Evolutionary conservation across 2,888 invertebrate genomes (phyloP), one percentile per base, ranked within the genome.

Genomic region (Temnothorax ravouxi): DNA sequence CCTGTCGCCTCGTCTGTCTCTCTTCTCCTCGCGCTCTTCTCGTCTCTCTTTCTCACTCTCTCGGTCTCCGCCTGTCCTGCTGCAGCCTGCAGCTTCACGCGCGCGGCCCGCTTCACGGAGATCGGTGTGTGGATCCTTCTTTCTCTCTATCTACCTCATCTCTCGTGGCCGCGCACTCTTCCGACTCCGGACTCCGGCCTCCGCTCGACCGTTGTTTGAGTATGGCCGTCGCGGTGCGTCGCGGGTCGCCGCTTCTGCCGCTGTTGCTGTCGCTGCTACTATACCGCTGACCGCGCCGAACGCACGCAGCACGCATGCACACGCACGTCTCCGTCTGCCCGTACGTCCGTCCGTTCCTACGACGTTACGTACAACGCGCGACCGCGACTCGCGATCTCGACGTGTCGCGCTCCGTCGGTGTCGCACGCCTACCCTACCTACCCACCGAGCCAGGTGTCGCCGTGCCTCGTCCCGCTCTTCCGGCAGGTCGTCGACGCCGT

Each of bases 131-230:
- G 44, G 5, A 0, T 50, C 61, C 61, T 44, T 21, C 64, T 79
- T 75, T 81, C 72, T 66, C 21, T 66, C 21, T 90, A 91, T 88
- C 85, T 67, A 87, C 84, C 85, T 88, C 91, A 91, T 92, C 89
- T 91, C 88, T 89, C 86, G 85, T 85, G 25, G 80, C 88, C 88
- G 89, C 89, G 87, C 88, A 89, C 86, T 86, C 86, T n/a, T n/a
- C 91, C 29, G 29, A 89, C 86, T 86, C 86, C 91, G 92, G n/a
- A n/a, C n/a, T n/a, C n/a, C n/a, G n/a, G n/a, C n/a, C 25, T 25
- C 25, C 1, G 25, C 83, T 91, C 91, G 92, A 91, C 93, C 88
- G 90, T 94, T 94, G 94, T 93, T 94, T 93, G 94, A 94, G 93
- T 93, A 94, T 93, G 94, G 94, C 94, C 88, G 90, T 89, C n/a